Percentiles rank a stretch among this genome's conserved stretches.
phyloP scores from a whole-genome alignment of 2,888 invertebrate species.

The Microctonus hyperodae region DNA sequence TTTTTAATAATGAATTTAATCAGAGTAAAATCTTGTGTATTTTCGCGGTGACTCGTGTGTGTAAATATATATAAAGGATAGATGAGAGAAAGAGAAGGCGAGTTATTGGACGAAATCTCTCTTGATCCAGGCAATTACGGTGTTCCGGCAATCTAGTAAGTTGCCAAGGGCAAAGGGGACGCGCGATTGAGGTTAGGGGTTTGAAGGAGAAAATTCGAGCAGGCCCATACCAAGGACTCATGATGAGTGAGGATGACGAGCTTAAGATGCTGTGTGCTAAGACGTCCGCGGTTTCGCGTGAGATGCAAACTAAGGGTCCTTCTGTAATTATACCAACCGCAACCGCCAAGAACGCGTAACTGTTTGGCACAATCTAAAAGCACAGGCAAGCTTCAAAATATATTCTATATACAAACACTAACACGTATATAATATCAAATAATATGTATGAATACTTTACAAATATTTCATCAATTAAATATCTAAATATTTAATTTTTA shows the following conservation, averaged over 20 bases:
- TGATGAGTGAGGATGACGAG: slow-evolving; percentile 33
- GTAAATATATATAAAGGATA: no score
- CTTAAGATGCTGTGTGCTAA: slow-evolving; percentile 50
- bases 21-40: slow-evolving; percentile 1
- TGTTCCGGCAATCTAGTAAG: slow-evolving; percentile 49
- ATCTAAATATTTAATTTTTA: no score
- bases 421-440: slow-evolving; percentile 14
- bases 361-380: slow-evolving; percentile 21
- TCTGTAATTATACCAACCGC: slow-evolving; percentile 62
- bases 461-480: slow-evolving; percentile 15
- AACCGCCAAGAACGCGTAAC: slow-evolving; percentile 51
- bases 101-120: slow-evolving; percentile 32
- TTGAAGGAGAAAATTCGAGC: slow-evolving; percentile 33
- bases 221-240: slow-evolving; percentile 16
- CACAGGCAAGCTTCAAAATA: not conserved
- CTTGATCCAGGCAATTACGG: slow-evolving; percentile 47
- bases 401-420: not conserved
- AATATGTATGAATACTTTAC: slow-evolving; percentile 32
- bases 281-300: slow-evolving; percentile 61
- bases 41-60: not conserved
- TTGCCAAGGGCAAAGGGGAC: slow-evolving; percentile 39
- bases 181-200: slow-evolving; percentile 29
- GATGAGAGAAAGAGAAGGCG: not conserved
- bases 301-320: slow-evolving; percentile 52
- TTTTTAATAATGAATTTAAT: slow-evolving; percentile 29